Base-by-base conservation (phyloP, 35 echinoderm and acorn worm genomes). In the Diadema setosum region DNA sequence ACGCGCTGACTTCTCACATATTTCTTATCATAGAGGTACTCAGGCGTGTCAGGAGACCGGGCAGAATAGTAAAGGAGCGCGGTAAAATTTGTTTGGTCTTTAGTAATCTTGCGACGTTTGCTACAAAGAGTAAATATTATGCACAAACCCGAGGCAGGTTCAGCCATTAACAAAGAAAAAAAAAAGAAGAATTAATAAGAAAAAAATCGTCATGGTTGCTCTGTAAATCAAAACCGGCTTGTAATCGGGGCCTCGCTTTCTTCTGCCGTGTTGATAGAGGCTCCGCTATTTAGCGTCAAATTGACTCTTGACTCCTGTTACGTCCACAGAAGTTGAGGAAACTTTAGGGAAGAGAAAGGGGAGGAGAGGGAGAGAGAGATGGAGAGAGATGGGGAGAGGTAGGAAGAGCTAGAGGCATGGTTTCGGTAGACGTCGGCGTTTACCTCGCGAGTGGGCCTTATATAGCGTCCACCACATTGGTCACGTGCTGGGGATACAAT, bases 201-300 rank as follows among this genome's bases (percentile, higher is more conserved):
- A n/a, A 52, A 11, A n/a, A 9, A 52, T n/a, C 48, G n/a, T 11
- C n/a, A 11, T 52, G 9, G n/a, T 52, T 52, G 9, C 48, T 52
- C 37, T 78, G 73, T 78, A 44, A 44, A 78, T 78, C 73, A 42
- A 78, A 42, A 78, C 33, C 20, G 40, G 35, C 73, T 21, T 35
- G 44, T 78, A 34, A 36, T 78, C 33, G 0, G 39, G 73, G n/a
- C 44, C 73, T 36, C 25, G 18, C 67, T 5, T 31, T 5, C 73
- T 16, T 78, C 40, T 20, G 25, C 11, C 27, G 73, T 41, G 73
- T 7, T 78, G 73, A 78, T 25, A 78, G 73, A 78, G 73, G 25
- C 73, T 41, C 30, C 27, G 37, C 73, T 44, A 78, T 78, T 78
- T 78, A 78, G 73, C 73, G 73, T 78, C 73, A 78, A 78, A 78